Percentiles rank a stretch among this genome's conserved stretches.
Evolutionary conservation across 2,888 invertebrate species (phyloP).

Genomic region (Mechanitis mazaeus): DNA sequence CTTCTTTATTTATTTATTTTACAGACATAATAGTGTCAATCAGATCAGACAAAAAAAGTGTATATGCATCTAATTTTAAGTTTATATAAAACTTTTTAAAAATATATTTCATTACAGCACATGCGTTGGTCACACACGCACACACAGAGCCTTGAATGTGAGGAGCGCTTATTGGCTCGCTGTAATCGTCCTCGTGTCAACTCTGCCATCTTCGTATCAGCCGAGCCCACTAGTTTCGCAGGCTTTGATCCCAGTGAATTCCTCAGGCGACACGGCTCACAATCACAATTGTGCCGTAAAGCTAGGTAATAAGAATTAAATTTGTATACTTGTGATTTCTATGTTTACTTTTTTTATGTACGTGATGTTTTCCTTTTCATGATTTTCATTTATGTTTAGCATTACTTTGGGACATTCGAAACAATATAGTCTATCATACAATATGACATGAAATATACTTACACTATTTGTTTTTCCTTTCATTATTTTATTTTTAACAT

Average conservation of each 20-base stretch:
- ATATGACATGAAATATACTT: background rate
- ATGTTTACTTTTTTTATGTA: slow-evolving; percentile 14
- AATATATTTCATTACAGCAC: slow-evolving; percentile 68
- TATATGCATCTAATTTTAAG: too few species aligned
- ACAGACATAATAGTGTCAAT: too few species aligned
- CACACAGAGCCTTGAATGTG: slow-evolving; percentile 79
- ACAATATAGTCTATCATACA: slow-evolving; percentile 7
- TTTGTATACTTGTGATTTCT: background rate
- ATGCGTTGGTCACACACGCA: slow-evolving; percentile 83
- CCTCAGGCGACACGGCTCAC: slow-evolving; percentile 86
- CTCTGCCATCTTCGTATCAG: slow-evolving; percentile 89
- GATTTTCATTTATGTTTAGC: slow-evolving; percentile 16
- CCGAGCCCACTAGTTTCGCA: slow-evolving; percentile 84
- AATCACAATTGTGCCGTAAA: slow-evolving; percentile 86
- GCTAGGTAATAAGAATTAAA: slow-evolving; percentile 70
- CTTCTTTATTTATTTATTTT: too few species aligned
- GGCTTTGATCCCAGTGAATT: slow-evolving; percentile 89
- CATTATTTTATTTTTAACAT: background rate
- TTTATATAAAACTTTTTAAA: background rate
- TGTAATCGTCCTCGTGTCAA: slow-evolving; percentile 86
- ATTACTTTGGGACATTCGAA: slow-evolving; percentile 19
- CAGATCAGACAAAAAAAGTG: too few species aligned
- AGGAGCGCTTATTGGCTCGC: slow-evolving; percentile 75
- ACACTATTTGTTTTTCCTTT: background rate
- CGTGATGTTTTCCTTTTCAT: slow-evolving; percentile 15